phyloP scores from a whole-genome alignment of 2,797 vertebrate genomes.

The Odontamblyopus lacepedii region DNA sequence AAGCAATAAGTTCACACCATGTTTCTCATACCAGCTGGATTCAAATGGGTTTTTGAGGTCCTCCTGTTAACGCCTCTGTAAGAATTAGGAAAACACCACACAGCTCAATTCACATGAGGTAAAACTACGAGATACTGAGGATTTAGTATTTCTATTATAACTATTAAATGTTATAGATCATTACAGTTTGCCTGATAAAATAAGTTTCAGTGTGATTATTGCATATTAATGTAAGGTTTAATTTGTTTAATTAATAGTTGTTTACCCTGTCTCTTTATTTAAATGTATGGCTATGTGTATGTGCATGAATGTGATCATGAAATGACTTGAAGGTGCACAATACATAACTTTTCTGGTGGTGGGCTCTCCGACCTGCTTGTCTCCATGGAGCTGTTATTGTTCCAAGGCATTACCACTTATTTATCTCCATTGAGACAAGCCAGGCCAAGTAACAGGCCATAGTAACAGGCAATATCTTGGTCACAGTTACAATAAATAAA shows the following conservation, averaged over 20 bases:
- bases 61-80: conserved; percentile 58
- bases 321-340: neutral
- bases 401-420: neutral
- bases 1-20: conserved; percentile 38
- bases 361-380: neutral
- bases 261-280: neutral
- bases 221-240: neutral
- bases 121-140: neutral
- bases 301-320: neutral
- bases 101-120: conserved; percentile 19
- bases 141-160: neutral
- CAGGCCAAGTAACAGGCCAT: neutral
- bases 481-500: neutral
- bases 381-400: neutral
- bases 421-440: neutral
- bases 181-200: neutral
- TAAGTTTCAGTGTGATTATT: neutral
- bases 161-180: neutral
- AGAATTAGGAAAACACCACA: conserved; percentile 46
- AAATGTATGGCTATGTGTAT: neutral
- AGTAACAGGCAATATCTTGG: neutral
- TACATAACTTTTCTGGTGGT: neutral
- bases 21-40: conserved; percentile 50
- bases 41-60: conserved; percentile 27
- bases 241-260: neutral